Evolutionary conservation across 1,140 invertebrate species (phyloP).

Genomic region (Meloidogyne hapla): DNA sequence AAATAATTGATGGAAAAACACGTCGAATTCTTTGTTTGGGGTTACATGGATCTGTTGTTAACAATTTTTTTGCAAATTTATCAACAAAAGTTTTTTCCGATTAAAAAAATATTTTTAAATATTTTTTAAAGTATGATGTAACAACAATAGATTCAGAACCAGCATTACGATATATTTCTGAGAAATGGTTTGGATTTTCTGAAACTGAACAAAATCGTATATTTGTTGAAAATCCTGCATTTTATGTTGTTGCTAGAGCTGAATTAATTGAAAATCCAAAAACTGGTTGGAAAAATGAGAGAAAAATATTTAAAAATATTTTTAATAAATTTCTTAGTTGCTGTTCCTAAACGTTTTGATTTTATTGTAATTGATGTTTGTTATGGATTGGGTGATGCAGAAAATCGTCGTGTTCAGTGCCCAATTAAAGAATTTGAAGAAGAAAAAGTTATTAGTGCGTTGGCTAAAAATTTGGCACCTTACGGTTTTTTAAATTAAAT

Average conservation of each 20-base stretch:
- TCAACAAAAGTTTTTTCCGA: constrained; percentile 11
- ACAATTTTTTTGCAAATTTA: constrained; percentile 21
- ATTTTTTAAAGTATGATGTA: constrained; percentile 23
- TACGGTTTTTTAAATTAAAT: constrained; percentile 4
- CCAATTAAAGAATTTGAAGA: constrained; percentile 5
- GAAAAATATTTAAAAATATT: neutral
- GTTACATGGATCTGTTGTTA: constrained; percentile 16
- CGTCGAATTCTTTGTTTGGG: constrained; percentile 23
- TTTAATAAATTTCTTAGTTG: neutral
- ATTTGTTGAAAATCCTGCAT: constrained; percentile 19
- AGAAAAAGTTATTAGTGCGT: constrained; percentile 6
- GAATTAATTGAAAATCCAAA: constrained; percentile 7
- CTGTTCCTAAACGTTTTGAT: neutral
- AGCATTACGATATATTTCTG: constrained; percentile 9
- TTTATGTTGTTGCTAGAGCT: constrained; percentile 16
- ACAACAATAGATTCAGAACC: constrained; percentile 18
- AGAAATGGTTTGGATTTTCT: constrained; percentile 24
- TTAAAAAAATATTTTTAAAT: neutral
- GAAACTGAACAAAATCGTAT: constrained; percentile 16
- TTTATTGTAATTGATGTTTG: constrained; percentile 23
- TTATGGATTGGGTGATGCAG: neutral
- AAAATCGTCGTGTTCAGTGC: neutral
- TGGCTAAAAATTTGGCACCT: constrained; percentile 13
- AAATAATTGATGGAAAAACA: constrained; percentile 17
- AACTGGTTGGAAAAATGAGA: neutral